A percentile compares a stretch with the other conserved stretches of the same genome.
phyloP scores from a whole-genome alignment of 2,888 invertebrate genomes.

The Mythimna vitellina region DNA sequence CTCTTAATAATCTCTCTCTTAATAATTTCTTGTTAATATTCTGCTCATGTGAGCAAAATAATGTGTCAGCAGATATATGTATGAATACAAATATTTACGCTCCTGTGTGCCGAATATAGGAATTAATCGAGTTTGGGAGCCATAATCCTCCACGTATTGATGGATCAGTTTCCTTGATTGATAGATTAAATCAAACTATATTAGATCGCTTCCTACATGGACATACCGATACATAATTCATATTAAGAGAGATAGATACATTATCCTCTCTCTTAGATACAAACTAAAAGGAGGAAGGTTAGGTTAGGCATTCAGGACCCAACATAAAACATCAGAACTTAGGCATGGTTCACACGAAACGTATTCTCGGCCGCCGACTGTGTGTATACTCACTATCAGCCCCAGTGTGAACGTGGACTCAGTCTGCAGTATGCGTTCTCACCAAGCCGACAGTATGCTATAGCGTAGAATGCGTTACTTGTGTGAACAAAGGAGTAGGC shows the following conservation, averaged over 20 bases:
- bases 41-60: constrained; percentile 26
- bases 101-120: constrained; percentile 40
- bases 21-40: too few relatives aligned
- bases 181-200: constrained; percentile 46
- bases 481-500: too few relatives aligned
- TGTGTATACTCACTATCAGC: too few relatives aligned
- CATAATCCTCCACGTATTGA: constrained; percentile 38
- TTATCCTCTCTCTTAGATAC: neutral
- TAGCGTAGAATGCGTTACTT: too few relatives aligned
- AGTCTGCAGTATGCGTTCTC: too few relatives aligned
- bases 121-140: constrained; percentile 46
- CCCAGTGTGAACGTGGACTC: too few relatives aligned
- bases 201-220: constrained; percentile 11
- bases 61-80: constrained; percentile 28
- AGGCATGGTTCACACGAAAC: neutral
- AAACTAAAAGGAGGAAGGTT: neutral
- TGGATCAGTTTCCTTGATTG: constrained; percentile 51
- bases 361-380: too few relatives aligned
- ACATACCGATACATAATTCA: neutral
- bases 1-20: too few relatives aligned
- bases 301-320: neutral
- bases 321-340: neutral
- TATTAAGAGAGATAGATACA: neutral
- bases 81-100: constrained; percentile 54
- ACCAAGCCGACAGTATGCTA: too few relatives aligned